phyloP scores from a whole-genome alignment of 2,797 vertebrate species.

The Hypotaenidia okinawae region DNA sequence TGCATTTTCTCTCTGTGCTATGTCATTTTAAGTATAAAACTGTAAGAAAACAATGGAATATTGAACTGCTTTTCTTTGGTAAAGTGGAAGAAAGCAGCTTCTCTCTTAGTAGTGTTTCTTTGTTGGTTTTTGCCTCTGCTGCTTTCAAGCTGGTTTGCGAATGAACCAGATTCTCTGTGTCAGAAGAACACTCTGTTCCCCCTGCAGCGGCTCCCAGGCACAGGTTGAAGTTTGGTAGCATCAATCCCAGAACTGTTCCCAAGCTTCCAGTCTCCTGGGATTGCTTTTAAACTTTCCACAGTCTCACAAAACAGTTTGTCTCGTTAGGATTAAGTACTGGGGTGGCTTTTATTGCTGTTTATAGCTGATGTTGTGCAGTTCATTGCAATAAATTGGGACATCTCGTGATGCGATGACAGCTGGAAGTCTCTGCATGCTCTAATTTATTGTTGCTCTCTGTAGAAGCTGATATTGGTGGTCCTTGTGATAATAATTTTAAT shows the following conservation, averaged over 20 bases:
- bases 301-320: background rate
- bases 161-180: background rate
- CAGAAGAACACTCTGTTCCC: background rate
- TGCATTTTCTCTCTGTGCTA: background rate
- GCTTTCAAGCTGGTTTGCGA: background rate
- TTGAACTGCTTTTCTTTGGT: background rate
- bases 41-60: background rate
- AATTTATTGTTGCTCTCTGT: background rate
- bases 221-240: background rate
- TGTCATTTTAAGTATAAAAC: background rate
- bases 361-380: background rate
- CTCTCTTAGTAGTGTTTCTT: background rate
- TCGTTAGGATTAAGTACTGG: background rate
- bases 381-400: background rate
- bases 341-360: background rate
- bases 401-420: background rate
- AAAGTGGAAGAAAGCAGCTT: background rate
- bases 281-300: background rate
- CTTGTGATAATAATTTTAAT: background rate
- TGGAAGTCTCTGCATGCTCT: background rate
- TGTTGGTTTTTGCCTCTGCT: background rate
- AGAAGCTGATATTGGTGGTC: background rate
- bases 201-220: background rate
- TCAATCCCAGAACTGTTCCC: background rate
- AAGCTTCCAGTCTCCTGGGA: background rate